These are phyloP conservation scores for Dyspetes luteomarginatus DNA, from an alignment of 2,888 invertebrate genomes.

Conservation along the genomic window DNA sequence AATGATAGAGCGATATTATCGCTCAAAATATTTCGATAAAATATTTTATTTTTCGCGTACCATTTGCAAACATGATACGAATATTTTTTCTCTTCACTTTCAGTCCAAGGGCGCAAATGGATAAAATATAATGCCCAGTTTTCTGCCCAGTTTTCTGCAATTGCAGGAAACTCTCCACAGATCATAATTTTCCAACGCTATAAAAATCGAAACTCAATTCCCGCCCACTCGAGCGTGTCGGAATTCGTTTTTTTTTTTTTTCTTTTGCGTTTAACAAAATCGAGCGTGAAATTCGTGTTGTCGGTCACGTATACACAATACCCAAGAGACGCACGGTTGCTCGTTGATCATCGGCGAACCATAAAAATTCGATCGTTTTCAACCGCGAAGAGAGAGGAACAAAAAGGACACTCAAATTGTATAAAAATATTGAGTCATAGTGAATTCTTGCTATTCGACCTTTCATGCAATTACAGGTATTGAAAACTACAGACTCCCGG, in stretches of 20 bases:
- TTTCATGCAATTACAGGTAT: constrained; percentile 21
- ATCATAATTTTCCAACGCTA: background rate
- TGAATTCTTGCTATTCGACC: constrained; percentile 28
- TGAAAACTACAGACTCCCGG: too few relatives aligned
- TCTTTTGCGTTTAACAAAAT: background rate
- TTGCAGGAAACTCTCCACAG: too few relatives aligned
- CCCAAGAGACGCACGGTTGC: background rate
- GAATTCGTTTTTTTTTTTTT: constrained; percentile 3
- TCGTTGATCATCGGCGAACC: constrained; percentile 13
- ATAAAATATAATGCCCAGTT: too few relatives aligned
- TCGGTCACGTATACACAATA: constrained; percentile 26
- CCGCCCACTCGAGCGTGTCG: background rate
- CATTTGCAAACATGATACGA: constrained; percentile 2
- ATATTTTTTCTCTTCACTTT: background rate
- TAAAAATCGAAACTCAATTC: background rate
- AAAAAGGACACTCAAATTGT: background rate
- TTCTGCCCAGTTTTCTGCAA: too few relatives aligned
- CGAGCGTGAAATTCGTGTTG: constrained; percentile 11
- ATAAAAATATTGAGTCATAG: constrained; percentile 7
- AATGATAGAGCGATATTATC: constrained; percentile 34
- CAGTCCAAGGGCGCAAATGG: too few relatives aligned
- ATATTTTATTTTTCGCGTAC: constrained; percentile 8
- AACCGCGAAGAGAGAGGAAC: background rate
- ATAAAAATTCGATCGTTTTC: constrained; percentile 18
- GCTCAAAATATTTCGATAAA: background rate